Base-by-base conservation (phyloP, 2,888 invertebrate species). In the Cantharis nigra region DNA sequence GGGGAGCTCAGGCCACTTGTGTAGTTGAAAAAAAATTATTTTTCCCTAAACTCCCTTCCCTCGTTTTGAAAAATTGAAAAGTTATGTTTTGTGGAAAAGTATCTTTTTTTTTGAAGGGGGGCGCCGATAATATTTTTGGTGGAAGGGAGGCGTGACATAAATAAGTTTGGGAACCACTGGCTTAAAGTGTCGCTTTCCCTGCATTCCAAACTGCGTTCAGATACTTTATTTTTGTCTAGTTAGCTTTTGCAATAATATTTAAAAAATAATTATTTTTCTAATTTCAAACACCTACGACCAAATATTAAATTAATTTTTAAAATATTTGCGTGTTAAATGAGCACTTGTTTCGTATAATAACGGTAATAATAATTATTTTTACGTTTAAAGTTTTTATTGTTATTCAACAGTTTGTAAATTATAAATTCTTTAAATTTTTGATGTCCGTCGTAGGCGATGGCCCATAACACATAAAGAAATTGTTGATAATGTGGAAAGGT, bases 331-430 rank as follows among this genome's bases (percentile, higher is more conserved):
- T 78, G 74, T 72, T 75, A 72, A 72, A 78, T 72, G 70, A 74
- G 75, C 75, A 78, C 75, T 78, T 78, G 77, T 72, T 70, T 75
- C 74, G 30, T 63, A 74, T 74, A 72, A 73, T 75, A 75, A 75
- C 78, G 75, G 75, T 75, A 67, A 67, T 28, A 73, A 73, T 26
- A 78, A 75, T 78, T 78, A 75, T 78, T 75, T 78, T 78, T 72
- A 75, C 75, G 75, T 78, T 75, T 73, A 72, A 69, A 65, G 72
- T 78, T 20, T 65, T 65, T 65, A 65, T 65, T 65, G 49, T 65
- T 30, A 69, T 30, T 70, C n/a, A 49, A 49, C 49, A 49, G 49
- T n/a, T 49, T n/a, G 49, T 49, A 49, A 49, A 49, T 49, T 49
- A 49, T n/a, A 49, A 49, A 49, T 49, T 49, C 49, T 49, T 49